Percentiles rank a stretch among this genome's conserved stretches.
Evolutionary conservation across 2,888 invertebrate species (phyloP).

Genomic region (Hemistola chrysoprasaria): DNA sequence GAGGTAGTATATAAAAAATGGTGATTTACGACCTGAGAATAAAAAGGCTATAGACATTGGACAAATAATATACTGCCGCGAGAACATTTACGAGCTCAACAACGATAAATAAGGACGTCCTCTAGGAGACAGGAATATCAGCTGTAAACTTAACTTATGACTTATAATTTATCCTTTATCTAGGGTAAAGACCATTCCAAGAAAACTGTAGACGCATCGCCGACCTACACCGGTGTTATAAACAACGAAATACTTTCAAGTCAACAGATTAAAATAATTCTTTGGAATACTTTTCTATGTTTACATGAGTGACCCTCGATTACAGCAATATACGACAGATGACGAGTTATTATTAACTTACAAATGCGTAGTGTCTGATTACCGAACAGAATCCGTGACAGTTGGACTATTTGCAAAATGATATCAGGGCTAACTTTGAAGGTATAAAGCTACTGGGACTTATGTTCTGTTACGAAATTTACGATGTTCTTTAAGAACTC

Average conservation of each 20-base stretch:
- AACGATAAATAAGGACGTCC: too few relatives aligned
- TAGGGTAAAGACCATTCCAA: too few relatives aligned
- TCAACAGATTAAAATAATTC: constrained; percentile 26
- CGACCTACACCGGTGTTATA: constrained; percentile 27
- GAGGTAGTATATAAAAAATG: not conserved
- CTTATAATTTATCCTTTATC: too few relatives aligned
- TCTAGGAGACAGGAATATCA: too few relatives aligned
- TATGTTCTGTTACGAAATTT: constrained; percentile 7
- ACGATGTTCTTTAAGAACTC: constrained; percentile 1
- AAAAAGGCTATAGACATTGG: not conserved
- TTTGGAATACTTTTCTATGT: constrained; percentile 8
- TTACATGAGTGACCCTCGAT: constrained; percentile 24
- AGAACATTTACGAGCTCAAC: not conserved
- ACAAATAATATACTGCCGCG: not conserved
- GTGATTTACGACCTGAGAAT: not conserved
- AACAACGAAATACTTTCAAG: constrained; percentile 14
- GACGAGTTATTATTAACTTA: constrained; percentile 64
- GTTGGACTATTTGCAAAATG: constrained; percentile 38
- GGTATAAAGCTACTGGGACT: constrained; percentile 15
- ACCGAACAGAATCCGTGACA: constrained; percentile 51
- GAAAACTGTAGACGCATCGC: too few relatives aligned
- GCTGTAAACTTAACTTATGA: not conserved
- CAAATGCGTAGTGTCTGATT: constrained; percentile 71
- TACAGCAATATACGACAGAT: constrained; percentile 35
- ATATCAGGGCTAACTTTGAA: constrained; percentile 35